Evolutionary conservation across 1,140 invertebrate species (phyloP).

Genomic region (Alviniconcha marisindica): DNA sequence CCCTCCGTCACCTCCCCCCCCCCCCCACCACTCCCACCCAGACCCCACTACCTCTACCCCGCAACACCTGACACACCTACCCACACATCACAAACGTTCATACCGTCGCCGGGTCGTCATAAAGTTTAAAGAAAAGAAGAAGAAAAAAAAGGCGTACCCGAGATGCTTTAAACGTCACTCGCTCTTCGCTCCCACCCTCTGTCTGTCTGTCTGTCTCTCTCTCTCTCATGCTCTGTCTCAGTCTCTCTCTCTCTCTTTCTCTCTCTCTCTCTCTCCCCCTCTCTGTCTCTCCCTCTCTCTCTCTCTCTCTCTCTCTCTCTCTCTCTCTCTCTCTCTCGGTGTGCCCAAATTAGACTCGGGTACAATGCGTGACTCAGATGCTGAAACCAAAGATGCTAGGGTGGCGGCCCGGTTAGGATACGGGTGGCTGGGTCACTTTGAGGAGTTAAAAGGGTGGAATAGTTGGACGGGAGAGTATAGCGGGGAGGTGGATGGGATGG

Average conservation of each 20-base stretch:
- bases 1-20: no score
- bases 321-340: neutral
- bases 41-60: no score
- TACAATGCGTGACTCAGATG: neutral
- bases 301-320: conserved; percentile 5
- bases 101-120: no score
- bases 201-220: neutral
- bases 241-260: neutral
- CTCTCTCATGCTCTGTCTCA: neutral
- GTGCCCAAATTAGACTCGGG: no score
- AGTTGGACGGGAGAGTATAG: neutral
- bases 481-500: neutral
- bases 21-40: no score
- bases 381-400: conserved; percentile 24
- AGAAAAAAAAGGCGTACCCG: no score
- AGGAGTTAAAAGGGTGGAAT: neutral
- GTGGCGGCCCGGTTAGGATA: neutral
- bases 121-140: no score
- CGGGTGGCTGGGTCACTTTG: conserved; percentile 19
- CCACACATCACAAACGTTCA: no score
- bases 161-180: no score
- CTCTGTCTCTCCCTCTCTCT: neutral
- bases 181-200: no score
- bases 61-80: no score
- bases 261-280: neutral